Evolutionary conservation across 2,113 vertebrate species (phyloP).

Genomic region (Archilochus colubris): DNA sequence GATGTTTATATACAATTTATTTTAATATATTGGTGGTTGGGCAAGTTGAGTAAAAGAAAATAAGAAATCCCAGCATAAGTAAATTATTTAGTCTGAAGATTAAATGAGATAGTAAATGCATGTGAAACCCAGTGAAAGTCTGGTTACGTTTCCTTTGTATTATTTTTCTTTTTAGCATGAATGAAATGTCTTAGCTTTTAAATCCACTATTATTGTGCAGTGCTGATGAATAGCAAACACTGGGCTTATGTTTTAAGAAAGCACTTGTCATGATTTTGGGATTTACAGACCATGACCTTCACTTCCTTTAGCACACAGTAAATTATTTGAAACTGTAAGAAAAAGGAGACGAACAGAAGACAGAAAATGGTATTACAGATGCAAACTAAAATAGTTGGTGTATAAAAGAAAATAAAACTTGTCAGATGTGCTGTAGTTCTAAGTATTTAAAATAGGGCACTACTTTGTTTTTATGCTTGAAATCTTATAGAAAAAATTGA

Average conservation of each 20-base stretch:
- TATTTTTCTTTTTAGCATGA: not conserved
- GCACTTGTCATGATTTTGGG: not conserved
- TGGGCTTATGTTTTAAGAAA: conserved; percentile 9
- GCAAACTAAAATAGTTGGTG: not conserved
- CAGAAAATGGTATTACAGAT: not conserved
- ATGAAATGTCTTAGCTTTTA: not conserved
- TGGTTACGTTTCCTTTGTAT: not conserved
- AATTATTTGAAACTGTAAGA: conserved; percentile 4
- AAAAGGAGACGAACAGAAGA: not conserved
- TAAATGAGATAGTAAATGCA: not conserved
- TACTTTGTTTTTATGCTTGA: not conserved
- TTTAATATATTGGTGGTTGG: not conserved
- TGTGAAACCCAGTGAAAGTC: not conserved
- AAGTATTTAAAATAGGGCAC: not conserved
- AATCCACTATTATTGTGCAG: not conserved
- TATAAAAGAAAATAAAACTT: conserved; percentile 19
- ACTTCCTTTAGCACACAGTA: not conserved
- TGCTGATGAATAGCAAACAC: not conserved
- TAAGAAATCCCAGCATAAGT: not conserved
- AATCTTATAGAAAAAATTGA: not conserved
- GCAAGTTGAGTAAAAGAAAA: not conserved
- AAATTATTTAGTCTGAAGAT: not conserved
- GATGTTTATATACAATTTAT: not conserved
- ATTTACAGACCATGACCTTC: not conserved
- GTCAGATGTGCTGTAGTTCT: not conserved